Conservation (phyloP, 35 echinoderm and acorn worm species). For the Lytechinus variegatus region DNA sequence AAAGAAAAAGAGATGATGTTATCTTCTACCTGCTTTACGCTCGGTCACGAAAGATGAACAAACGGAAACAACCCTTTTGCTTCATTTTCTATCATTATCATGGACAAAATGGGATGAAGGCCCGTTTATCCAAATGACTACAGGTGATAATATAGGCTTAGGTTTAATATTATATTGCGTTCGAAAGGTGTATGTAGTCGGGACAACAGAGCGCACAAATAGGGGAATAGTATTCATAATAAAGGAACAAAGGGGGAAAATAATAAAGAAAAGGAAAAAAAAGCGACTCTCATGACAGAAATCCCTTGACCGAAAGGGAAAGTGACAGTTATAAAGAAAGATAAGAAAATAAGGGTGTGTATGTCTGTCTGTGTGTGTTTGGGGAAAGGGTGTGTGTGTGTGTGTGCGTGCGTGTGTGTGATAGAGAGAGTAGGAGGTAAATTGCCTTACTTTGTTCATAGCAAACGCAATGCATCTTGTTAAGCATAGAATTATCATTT, state of each 20-base stretch:
- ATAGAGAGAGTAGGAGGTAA: neutral
- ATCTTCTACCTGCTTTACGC: neutral
- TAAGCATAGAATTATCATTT: too few species aligned
- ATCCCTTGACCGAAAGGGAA: neutral
- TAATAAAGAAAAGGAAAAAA: neutral
- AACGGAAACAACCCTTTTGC: neutral
- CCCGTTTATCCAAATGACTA: neutral
- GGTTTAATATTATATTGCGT: neutral
- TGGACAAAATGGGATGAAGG: neutral
- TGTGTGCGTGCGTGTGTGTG: neutral
- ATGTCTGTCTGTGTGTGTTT: too few species aligned
- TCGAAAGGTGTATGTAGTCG: neutral
- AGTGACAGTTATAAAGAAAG: neutral
- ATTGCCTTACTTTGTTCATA: neutral
- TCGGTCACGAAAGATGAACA: neutral
- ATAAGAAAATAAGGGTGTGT: neutral
- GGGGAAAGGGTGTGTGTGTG: too few species aligned
- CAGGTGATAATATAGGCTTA: neutral
- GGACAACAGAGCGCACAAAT: neutral
- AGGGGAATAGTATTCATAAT: neutral
- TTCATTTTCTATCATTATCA: neutral
- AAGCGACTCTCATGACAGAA: neutral
- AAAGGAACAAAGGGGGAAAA: neutral
- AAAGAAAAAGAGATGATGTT: neutral
- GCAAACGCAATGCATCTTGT: too few species aligned